phyloP scores from a whole-genome alignment of 2,797 vertebrate species.

The Myiotriccus ornatus region DNA sequence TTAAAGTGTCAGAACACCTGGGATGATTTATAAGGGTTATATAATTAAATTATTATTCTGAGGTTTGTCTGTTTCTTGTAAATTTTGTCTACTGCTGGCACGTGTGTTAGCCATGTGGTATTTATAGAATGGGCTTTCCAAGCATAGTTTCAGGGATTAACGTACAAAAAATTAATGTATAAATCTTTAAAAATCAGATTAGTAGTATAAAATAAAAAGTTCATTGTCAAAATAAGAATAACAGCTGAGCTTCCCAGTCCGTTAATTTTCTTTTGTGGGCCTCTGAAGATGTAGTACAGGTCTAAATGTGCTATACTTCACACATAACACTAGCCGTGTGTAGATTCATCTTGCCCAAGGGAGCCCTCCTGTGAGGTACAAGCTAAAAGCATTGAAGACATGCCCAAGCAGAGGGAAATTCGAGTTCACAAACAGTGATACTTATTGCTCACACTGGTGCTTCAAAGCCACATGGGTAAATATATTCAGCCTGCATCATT shows the following conservation, averaged over 20 bases:
- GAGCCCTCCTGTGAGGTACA: not conserved
- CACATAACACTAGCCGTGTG: not conserved
- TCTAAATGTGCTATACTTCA: not conserved
- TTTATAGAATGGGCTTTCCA: constrained; percentile 8
- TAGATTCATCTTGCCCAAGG: not conserved
- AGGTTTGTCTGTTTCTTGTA: constrained; percentile 11
- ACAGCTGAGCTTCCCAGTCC: not conserved
- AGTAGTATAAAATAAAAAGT: not conserved
- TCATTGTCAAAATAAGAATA: constrained; percentile 30
- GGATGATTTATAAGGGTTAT: constrained; percentile 39
- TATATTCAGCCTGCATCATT: not conserved
- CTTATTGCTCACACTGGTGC: not conserved
- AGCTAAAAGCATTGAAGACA: not conserved
- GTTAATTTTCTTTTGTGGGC: not conserved
- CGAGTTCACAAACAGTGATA: not conserved
- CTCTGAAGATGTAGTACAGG: not conserved
- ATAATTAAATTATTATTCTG: constrained; percentile 37
- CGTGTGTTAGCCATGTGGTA: not conserved
- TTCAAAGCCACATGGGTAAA: not conserved
- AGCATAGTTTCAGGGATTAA: constrained; percentile 19
- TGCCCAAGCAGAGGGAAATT: not conserved
- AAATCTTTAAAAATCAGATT: constrained; percentile 50
- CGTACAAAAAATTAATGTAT: not conserved
- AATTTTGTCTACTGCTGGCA: constrained; percentile 23
- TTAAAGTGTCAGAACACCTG: constrained; percentile 45